Base-by-base conservation (phyloP, 2,113 vertebrate species). In the Notothenia coriiceps region DNA sequence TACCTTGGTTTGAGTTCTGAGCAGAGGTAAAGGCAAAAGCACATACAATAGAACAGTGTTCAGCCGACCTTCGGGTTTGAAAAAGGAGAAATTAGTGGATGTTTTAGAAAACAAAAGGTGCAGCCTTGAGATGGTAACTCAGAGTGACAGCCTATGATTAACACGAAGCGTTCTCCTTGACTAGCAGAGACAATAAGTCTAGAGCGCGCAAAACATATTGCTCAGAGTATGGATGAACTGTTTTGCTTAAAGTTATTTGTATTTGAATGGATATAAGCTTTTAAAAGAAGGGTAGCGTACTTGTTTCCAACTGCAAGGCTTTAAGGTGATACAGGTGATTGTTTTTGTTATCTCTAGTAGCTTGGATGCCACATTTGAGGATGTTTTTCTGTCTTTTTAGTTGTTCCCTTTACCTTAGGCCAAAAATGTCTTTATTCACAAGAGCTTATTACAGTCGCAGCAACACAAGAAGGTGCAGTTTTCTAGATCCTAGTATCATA, bases 91-190 rank as follows among this genome's bases (percentile, higher is more conserved):
- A 89, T 93, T 91, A 88, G 88, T 17, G 74, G 77, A 88, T 89
- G 79, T 86, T 89, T 91, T 76, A 81, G 88, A 83, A 92, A 86
- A 93, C 91, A 92, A 91, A 92, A 91, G 90, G 78, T 84, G 92
- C 88, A 88, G 79, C 85, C 87, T 91, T 90, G 85, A 91, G 88
- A 92, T 71, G 73, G 82, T 92, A 91, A 92, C 90, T 84, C 61
- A 47, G 82, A 86, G 89, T 91, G 91, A 91, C 91, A 92, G 88
- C 75, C 73, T 86, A 29, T 90, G 90, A 91, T 92, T 91, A 92
- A 77, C 86, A 86, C 4, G 6, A 74, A 67, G 80, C 57, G 33
- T 76, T 90, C 80, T 89, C 83, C 91, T 90, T 89, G 85, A 74
- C 83, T 52, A 62, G 61, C 70, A 74, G 75, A 90, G 87, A 93